Conservation (phyloP, 2,888 invertebrate genomes). For the Ligdia adustata region DNA sequence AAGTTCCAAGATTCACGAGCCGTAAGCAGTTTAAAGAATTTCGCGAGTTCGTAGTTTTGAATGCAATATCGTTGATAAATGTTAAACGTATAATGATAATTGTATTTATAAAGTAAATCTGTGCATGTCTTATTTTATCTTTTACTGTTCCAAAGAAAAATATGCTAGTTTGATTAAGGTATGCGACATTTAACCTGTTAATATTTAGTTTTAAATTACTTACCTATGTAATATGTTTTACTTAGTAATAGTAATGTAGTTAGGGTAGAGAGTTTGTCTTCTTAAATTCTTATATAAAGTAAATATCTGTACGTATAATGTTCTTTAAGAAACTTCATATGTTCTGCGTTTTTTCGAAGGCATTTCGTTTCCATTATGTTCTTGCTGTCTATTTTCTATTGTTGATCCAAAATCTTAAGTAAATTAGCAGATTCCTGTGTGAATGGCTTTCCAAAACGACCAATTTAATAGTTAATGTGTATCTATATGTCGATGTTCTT, state of each 20-base stretch:
- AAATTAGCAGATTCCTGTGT: too few relatives aligned
- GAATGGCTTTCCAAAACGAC: too few relatives aligned
- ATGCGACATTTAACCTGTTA: constrained; percentile 15
- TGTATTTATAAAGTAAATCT: constrained; percentile 11
- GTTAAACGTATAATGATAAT: constrained; percentile 7
- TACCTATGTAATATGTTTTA: constrained; percentile 25
- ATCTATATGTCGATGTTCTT: too few relatives aligned
- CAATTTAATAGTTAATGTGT: too few relatives aligned
- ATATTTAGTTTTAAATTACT: constrained; percentile 16
- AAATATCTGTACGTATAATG: not conserved
- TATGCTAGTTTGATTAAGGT: constrained; percentile 20
- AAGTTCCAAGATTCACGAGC: not conserved
- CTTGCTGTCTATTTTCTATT: too few relatives aligned
- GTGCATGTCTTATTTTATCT: constrained; percentile 13
- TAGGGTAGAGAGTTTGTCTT: not conserved
- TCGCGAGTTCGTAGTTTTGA: not conserved
- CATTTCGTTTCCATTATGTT: too few relatives aligned
- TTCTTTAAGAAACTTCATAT: too few relatives aligned
- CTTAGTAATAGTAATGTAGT: not conserved
- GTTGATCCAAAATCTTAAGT: too few relatives aligned
- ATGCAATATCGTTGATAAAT: constrained; percentile 1
- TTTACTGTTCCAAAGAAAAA: constrained; percentile 27
- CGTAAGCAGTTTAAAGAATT: not conserved
- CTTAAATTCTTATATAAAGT: not conserved
- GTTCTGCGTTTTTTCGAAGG: too few relatives aligned